Percentiles rank a stretch among this genome's conserved stretches.
Evolutionary conservation across 2,888 invertebrate species (phyloP).

Genomic region (Oxytorus armatus): DNA sequence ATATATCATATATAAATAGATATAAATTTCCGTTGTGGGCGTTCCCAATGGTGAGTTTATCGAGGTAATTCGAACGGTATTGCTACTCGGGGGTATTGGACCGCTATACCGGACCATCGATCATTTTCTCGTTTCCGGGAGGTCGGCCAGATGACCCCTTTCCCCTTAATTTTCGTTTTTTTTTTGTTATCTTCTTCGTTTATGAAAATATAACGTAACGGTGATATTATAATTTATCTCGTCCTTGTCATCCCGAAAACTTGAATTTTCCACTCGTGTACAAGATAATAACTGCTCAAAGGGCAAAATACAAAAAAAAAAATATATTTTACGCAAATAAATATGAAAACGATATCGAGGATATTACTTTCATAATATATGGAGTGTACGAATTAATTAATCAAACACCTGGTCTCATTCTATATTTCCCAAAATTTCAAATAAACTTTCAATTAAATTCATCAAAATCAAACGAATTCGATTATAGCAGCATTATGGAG

Average conservation of each 20-base stretch:
- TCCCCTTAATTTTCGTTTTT: constrained; percentile 27
- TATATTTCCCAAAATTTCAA: no score
- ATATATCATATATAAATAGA: background rate
- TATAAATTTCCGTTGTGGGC: constrained; percentile 43
- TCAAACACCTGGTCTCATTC: no score
- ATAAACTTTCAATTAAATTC: no score
- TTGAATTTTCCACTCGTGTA: background rate
- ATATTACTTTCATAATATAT: no score
- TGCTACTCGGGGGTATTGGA: constrained; percentile 54
- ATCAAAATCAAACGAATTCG: no score
- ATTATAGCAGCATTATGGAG: no score
- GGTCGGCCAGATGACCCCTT: background rate
- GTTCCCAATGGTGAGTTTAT: constrained; percentile 60
- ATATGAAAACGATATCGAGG: no score
- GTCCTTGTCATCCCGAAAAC: background rate
- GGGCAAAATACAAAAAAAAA: no score
- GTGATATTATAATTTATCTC: constrained; percentile 3
- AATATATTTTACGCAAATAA: no score
- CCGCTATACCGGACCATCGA: constrained; percentile 55
- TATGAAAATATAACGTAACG: constrained; percentile 11
- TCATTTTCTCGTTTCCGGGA: constrained; percentile 56
- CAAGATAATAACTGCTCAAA: no score
- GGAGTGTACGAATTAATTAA: no score
- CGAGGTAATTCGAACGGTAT: constrained; percentile 64
- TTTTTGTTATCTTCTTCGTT: constrained; percentile 6